Conservation (phyloP, 2,113 vertebrate species). For the Monarcha castaneiventris region DNA sequence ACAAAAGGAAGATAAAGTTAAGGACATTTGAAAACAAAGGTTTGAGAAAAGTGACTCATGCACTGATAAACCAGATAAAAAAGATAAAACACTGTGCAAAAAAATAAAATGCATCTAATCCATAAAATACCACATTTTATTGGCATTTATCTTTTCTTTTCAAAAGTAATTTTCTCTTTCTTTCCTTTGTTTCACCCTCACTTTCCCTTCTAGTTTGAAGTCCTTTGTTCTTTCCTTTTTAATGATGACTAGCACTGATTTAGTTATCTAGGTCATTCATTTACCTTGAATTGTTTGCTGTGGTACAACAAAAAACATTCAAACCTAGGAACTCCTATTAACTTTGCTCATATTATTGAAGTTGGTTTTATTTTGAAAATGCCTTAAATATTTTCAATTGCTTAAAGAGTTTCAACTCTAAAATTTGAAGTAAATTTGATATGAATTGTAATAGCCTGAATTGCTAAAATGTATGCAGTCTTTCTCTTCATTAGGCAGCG, state of each 20-base stretch:
- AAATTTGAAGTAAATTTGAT: slow-evolving; percentile 11
- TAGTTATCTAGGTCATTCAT: slow-evolving; percentile 58
- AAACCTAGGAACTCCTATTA: background rate
- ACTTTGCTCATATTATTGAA: background rate
- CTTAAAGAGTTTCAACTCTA: slow-evolving; percentile 1
- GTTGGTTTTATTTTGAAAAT: background rate
- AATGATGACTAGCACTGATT: slow-evolving; percentile 38
- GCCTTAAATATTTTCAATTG: background rate
- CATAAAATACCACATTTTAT: background rate
- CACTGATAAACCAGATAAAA: slow-evolving; percentile 36
- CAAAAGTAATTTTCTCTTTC: background rate
- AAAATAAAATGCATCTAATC: background rate
- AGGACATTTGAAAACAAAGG: slow-evolving; percentile 53
- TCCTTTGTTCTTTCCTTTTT: slow-evolving; percentile 43
- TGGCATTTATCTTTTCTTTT: background rate
- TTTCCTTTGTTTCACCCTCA: slow-evolving; percentile 7
- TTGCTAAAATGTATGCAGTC: slow-evolving; percentile 27
- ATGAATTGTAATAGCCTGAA: slow-evolving; percentile 4
- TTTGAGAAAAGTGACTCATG: slow-evolving; percentile 20
- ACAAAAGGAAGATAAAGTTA: slow-evolving; percentile 59
- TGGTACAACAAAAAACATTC: background rate
- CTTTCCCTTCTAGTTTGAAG: background rate
- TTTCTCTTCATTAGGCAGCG: slow-evolving; percentile 43
- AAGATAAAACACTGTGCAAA: background rate
- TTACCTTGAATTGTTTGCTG: slow-evolving; percentile 47